phyloP scores from a whole-genome alignment of 2,113 vertebrate species.

The Dicaeum eximium region DNA sequence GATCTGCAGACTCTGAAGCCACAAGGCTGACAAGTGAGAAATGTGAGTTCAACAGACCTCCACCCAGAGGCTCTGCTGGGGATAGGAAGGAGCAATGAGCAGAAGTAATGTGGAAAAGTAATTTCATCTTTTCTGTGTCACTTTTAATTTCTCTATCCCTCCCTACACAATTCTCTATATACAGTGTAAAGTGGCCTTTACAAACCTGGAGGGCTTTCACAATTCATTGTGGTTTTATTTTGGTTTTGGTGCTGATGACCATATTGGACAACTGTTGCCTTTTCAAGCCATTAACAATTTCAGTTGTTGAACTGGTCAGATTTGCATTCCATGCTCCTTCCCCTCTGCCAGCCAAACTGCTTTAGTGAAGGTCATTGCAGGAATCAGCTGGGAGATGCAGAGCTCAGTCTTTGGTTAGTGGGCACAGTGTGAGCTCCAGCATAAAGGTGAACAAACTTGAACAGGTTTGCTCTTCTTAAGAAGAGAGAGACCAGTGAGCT shows the following conservation, averaged over 20 bases:
- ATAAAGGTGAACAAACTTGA: background rate
- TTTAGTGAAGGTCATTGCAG: background rate
- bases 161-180: background rate
- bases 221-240: background rate
- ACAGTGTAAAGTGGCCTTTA: background rate
- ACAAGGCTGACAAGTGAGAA: background rate
- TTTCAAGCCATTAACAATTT: background rate
- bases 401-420: background rate
- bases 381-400: background rate
- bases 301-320: background rate
- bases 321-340: background rate
- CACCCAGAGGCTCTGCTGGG: background rate
- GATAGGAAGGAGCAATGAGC: background rate
- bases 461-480: background rate
- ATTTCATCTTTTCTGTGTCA: background rate
- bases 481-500: background rate
- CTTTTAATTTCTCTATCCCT: background rate
- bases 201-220: background rate
- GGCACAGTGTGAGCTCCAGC: background rate
- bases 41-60: background rate
- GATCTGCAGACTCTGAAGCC: background rate
- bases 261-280: background rate
- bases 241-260: background rate
- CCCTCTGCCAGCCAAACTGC: background rate
- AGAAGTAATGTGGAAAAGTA: background rate